phyloP scores from a whole-genome alignment of 2,888 invertebrate species.

The Lutraria lutraria region DNA sequence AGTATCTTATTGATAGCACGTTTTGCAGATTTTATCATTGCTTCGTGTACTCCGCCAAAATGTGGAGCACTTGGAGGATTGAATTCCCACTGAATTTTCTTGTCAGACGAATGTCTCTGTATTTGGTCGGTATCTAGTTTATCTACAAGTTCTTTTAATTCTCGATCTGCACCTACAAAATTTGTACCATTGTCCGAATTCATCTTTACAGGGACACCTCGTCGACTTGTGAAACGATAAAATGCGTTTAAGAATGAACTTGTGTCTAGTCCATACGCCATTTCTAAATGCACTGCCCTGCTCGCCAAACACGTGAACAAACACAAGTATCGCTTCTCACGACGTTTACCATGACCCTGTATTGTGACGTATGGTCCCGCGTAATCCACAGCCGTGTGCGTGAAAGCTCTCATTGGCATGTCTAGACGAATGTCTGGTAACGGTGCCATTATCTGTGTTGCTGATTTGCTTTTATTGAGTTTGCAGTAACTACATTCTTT shows the following conservation, averaged over 20 bases:
- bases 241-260: constrained; percentile 66
- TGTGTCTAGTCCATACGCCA: constrained; percentile 62
- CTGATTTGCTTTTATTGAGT: constrained; percentile 43
- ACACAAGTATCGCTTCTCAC: constrained; percentile 64
- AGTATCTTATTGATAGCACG: constrained; percentile 63
- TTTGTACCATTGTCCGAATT: constrained; percentile 62
- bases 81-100: constrained; percentile 66
- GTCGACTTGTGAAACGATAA: constrained; percentile 51
- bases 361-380: constrained; percentile 60
- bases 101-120: constrained; percentile 44
- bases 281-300: constrained; percentile 67
- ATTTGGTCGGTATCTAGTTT: not conserved
- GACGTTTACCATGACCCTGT: constrained; percentile 60
- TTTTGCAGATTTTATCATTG: constrained; percentile 65
- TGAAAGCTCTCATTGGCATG: constrained; percentile 50
- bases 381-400: constrained; percentile 54
- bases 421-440: constrained; percentile 44
- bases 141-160: not conserved
- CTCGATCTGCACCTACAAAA: not conserved
- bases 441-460: constrained; percentile 60
- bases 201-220: constrained; percentile 58
- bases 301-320: constrained; percentile 67
- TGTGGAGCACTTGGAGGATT: constrained; percentile 70
- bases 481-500: constrained; percentile 52
- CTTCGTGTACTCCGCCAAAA: constrained; percentile 68